Evolutionary conservation across 2,113 vertebrate genomes (phyloP).

Genomic region (Copsychus sechellarum): DNA sequence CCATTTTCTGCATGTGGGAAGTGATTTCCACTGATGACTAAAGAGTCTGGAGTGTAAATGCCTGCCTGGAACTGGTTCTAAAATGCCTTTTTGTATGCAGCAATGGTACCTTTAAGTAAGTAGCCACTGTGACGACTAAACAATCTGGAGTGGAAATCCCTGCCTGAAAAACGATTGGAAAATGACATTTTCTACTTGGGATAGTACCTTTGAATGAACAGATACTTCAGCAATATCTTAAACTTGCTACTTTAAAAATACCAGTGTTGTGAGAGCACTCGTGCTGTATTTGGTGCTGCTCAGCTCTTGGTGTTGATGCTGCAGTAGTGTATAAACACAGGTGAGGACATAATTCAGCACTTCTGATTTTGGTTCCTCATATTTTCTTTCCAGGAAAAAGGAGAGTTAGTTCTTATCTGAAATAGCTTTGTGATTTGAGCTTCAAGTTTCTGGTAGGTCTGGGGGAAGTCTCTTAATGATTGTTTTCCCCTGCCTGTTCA

Average conservation of each 20-base stretch:
- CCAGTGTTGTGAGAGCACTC: background rate
- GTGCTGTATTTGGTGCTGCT: background rate
- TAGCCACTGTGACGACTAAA: constrained; percentile 3
- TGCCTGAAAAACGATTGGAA: background rate
- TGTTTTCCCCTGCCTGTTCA: background rate
- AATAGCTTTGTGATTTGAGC: background rate
- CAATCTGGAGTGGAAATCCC: background rate
- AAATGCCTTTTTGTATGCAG: background rate
- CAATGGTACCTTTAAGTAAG: background rate
- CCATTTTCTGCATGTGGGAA: background rate
- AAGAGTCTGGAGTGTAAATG: background rate
- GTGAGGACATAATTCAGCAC: background rate
- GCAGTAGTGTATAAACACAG: background rate
- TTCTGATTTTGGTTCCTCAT: background rate
- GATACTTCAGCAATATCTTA: background rate
- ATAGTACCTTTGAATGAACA: background rate
- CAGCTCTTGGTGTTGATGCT: background rate
- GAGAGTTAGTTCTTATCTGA: background rate
- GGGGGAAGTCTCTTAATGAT: background rate
- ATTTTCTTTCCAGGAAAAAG: background rate
- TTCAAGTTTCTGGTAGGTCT: background rate
- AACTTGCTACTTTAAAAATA: background rate
- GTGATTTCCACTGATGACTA: constrained; percentile 9
- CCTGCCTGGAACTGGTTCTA: background rate
- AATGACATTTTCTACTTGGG: background rate